A percentile compares a stretch with the other conserved stretches of the same genome.
Conservation (phyloP, 2,113 vertebrate species). For the Aspiorhynchus laticeps region DNA sequence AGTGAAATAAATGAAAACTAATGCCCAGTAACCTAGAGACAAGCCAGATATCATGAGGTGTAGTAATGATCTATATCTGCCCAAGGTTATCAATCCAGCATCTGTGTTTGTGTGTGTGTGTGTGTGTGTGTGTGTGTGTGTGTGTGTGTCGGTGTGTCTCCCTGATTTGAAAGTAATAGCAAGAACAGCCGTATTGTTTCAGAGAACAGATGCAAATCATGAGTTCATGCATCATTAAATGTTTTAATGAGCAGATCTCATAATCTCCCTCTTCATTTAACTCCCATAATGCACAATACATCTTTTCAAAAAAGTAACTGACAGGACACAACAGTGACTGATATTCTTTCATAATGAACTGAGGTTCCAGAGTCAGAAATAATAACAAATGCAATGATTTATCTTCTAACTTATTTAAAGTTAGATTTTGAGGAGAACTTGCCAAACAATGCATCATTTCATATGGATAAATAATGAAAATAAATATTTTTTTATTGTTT, state of each 20-base stretch:
- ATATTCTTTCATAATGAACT: neutral
- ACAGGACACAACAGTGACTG: neutral
- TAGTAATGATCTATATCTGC: neutral
- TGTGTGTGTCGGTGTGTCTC: neutral
- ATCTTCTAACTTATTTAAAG: neutral
- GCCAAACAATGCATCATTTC: neutral
- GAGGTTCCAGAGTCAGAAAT: neutral
- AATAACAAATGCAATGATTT: neutral
- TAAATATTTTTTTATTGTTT: no score
- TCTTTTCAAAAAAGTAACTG: neutral
- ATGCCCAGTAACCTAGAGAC: neutral
- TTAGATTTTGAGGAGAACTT: neutral
- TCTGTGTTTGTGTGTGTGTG: neutral
- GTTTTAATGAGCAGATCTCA: slow-evolving; percentile 42
- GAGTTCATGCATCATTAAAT: slow-evolving; percentile 41
- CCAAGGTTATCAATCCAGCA: slow-evolving; percentile 17
- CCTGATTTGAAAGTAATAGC: neutral
- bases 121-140: no score
- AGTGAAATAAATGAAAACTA: slow-evolving; percentile 25
- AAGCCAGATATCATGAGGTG: neutral
- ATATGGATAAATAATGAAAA: no score
- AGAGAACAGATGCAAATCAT: slow-evolving; percentile 25
- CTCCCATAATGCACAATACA: slow-evolving; percentile 21
- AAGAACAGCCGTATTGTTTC: slow-evolving; percentile 11
- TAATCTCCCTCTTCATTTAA: slow-evolving; percentile 25